These are phyloP conservation scores for Plodia interpunctella DNA, from an alignment of 1,140 invertebrate species.

Conservation along the genomic window DNA sequence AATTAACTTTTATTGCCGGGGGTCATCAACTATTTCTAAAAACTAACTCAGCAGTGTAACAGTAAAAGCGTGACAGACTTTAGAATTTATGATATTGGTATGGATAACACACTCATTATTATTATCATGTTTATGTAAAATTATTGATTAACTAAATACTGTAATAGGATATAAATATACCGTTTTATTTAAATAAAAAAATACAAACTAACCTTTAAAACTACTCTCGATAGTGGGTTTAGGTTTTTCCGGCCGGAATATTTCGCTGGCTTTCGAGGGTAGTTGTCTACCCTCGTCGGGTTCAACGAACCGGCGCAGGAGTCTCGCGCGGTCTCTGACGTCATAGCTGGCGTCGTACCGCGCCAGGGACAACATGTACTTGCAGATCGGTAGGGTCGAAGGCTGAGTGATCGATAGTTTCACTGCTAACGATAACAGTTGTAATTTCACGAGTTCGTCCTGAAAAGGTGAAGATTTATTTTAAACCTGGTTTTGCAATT, in stretches of 20 bases:
- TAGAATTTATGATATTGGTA: too few relatives aligned
- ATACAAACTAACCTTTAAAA: slow-evolving; percentile 77
- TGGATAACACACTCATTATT: too few relatives aligned
- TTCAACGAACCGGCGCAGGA: slow-evolving; percentile 90
- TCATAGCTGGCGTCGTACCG: slow-evolving; percentile 99
- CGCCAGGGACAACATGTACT: slow-evolving; percentile 97
- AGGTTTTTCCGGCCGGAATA: slow-evolving; percentile 95
- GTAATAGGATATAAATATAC: too few relatives aligned
- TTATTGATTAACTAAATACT: too few relatives aligned
- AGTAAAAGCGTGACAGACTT: too few relatives aligned
- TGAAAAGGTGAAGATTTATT: slow-evolving; percentile 40
- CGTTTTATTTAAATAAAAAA: too few relatives aligned
- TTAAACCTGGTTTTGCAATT: too few relatives aligned
- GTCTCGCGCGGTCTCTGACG: slow-evolving; percentile 94
- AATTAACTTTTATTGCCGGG: too few relatives aligned
- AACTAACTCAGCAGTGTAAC: too few relatives aligned
- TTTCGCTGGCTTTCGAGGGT: slow-evolving; percentile 85
- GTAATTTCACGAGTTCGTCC: slow-evolving; percentile 97
- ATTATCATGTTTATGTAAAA: too few relatives aligned
- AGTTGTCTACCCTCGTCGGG: slow-evolving; percentile 74
- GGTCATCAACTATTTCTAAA: too few relatives aligned
- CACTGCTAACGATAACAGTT: slow-evolving; percentile 96
- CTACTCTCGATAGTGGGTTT: slow-evolving; percentile 88
- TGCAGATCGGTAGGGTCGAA: slow-evolving; percentile 92
- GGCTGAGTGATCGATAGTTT: slow-evolving; percentile 95